Conservation (phyloP, 2,797 vertebrate genomes). For the Hirundo rustica region DNA sequence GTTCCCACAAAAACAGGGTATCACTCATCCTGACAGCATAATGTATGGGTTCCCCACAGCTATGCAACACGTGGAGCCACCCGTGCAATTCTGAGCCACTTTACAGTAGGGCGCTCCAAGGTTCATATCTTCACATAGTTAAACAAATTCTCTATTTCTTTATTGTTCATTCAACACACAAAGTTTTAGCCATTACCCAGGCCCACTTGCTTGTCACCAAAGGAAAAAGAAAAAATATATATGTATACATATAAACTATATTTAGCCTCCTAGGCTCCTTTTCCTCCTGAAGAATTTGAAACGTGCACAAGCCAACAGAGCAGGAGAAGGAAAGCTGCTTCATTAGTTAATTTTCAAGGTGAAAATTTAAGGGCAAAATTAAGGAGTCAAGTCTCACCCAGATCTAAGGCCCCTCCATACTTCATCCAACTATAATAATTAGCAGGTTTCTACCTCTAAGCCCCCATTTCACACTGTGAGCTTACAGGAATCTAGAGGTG, state of each 20-base stretch:
- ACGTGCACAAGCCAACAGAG: neutral
- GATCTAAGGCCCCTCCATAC: neutral
- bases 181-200: neutral
- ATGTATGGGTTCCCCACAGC: slow-evolving; percentile 12
- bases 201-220: neutral
- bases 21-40: slow-evolving; percentile 59
- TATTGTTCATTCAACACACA: slow-evolving; percentile 21
- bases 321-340: neutral
- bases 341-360: neutral
- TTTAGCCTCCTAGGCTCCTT: neutral
- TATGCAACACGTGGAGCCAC: neutral
- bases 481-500: neutral
- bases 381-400: neutral
- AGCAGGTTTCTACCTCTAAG: neutral
- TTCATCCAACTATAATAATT: neutral
- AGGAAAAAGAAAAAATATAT: neutral
- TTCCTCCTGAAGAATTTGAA: neutral
- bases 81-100: neutral
- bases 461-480: neutral
- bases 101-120: neutral
- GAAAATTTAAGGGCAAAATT: neutral
- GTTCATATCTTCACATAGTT: neutral
- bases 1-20: slow-evolving; percentile 48
- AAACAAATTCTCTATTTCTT: slow-evolving; percentile 14
- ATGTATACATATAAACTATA: too few species aligned